Percentiles rank a stretch among this genome's conserved stretches.
phyloP scores from a whole-genome alignment of 2,888 invertebrate genomes.

The Zelleria hepariella region DNA sequence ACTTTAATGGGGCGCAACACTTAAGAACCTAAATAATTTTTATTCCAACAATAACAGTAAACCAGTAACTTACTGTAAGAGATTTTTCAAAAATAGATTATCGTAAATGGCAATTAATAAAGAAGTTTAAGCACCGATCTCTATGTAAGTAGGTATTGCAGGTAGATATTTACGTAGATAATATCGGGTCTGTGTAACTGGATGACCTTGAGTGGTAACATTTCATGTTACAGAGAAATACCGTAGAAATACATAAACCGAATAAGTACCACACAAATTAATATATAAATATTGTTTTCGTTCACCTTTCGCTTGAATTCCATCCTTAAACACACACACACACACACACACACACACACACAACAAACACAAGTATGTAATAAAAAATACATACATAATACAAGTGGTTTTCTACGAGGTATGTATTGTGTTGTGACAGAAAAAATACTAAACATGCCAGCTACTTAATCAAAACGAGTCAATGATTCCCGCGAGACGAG shows the following conservation, averaged over 20 bases:
- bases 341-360: not conserved
- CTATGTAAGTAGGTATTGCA: not conserved
- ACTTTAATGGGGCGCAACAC: conserved; percentile 49
- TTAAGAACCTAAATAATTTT: conserved; percentile 55
- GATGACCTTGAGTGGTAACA: not conserved
- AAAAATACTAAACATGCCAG: no score
- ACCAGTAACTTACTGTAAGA: conserved; percentile 17
- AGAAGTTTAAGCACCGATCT: not conserved
- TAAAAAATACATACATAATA: no score
- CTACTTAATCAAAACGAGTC: no score
- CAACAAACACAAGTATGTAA: no score
- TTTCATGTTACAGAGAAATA: not conserved
- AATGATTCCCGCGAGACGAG: no score
- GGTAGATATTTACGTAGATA: not conserved
- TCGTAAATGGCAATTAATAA: not conserved
- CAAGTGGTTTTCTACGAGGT: no score
- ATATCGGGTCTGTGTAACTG: not conserved
- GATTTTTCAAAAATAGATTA: conserved; percentile 1
- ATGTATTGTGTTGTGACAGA: no score
- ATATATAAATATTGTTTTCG: not conserved
- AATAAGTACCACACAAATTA: not conserved
- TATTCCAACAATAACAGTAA: conserved; percentile 56
- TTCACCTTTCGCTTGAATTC: conserved; percentile 16
- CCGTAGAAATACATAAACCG: not conserved
- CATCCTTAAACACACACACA: not conserved